These are phyloP conservation scores for Phoenicopterus ruber DNA, from an alignment of 2,113 vertebrate genomes.

Conservation along the genomic window DNA sequence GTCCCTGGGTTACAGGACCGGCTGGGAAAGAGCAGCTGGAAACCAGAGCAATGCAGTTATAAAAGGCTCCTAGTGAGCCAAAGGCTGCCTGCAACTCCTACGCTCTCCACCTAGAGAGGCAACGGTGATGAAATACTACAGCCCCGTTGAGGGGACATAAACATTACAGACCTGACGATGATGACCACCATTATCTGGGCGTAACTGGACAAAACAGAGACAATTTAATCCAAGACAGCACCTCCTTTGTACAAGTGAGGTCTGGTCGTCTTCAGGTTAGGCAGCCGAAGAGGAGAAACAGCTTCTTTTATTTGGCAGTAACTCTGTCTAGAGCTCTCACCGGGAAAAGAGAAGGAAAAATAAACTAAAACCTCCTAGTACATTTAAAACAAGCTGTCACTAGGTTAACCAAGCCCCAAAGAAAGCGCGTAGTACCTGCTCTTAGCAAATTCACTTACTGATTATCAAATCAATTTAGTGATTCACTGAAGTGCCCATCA, in stretches of 20 bases:
- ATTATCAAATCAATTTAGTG: slow-evolving; percentile 65
- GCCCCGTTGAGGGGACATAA: fast-evolving
- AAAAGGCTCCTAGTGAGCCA: fast-evolving
- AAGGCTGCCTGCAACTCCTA: not conserved
- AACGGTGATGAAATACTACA: not conserved
- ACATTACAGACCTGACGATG: not conserved
- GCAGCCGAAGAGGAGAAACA: not conserved
- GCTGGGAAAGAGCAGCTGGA: not conserved
- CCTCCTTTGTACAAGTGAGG: not conserved
- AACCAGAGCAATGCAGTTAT: not conserved
- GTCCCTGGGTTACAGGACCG: not conserved
- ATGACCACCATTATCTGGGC: fast-evolving
- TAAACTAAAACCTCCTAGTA: not conserved
- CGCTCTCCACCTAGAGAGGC: fast-evolving
- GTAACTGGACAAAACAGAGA: not conserved
- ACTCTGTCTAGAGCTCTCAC: not conserved
- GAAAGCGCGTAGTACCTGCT: slow-evolving; percentile 15
- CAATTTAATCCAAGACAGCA: not conserved
- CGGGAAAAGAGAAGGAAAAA: not conserved
- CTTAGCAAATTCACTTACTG: slow-evolving; percentile 65
- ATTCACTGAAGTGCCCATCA: slow-evolving; percentile 57
- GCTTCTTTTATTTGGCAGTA: not conserved
- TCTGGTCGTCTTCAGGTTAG: not conserved
- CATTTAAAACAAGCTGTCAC: slow-evolving; percentile 51
- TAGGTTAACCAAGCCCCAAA: slow-evolving; percentile 45